These are phyloP conservation scores for Cheilosia urbana DNA, from an alignment of 2,888 invertebrate species.

Conservation along the genomic window DNA sequence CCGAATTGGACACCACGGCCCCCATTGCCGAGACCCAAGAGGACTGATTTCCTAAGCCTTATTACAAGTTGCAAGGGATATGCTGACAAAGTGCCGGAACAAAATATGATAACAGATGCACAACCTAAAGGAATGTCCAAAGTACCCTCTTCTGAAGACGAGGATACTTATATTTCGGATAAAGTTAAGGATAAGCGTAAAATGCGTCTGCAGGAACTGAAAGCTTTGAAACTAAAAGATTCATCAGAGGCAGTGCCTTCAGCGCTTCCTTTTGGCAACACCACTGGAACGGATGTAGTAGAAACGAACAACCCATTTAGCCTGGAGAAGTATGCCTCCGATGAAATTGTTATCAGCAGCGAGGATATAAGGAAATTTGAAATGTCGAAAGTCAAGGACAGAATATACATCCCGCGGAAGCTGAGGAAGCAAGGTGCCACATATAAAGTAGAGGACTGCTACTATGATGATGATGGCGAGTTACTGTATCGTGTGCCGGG, in stretches of 20 bases:
- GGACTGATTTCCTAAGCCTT: slow-evolving; percentile 80
- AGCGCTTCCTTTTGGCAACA: slow-evolving; percentile 74
- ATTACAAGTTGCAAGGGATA: slow-evolving; percentile 77
- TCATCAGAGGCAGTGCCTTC: slow-evolving; percentile 49
- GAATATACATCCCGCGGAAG: slow-evolving; percentile 89
- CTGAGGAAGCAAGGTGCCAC: slow-evolving; percentile 87
- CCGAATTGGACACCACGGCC: slow-evolving; percentile 75
- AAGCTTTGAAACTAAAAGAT: slow-evolving; percentile 75
- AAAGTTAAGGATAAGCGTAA: slow-evolving; percentile 79
- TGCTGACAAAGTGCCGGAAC: slow-evolving; percentile 49
- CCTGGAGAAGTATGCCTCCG: slow-evolving; percentile 79
- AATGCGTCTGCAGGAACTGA: slow-evolving; percentile 80
- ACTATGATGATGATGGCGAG: slow-evolving; percentile 91
- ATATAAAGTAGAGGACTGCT: slow-evolving; percentile 91
- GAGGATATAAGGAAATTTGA: slow-evolving; percentile 80
- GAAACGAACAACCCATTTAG: slow-evolving; percentile 54
- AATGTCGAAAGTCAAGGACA: slow-evolving; percentile 82
- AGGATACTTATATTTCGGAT: slow-evolving; percentile 80
- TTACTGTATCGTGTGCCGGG: slow-evolving; percentile 92
- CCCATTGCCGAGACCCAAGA: slow-evolving; percentile 79
- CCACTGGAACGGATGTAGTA: slow-evolving; percentile 77
- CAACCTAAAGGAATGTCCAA: background rate
- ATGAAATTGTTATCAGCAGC: slow-evolving; percentile 80
- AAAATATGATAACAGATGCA: slow-evolving; percentile 30
- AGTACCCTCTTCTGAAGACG: slow-evolving; percentile 46